Evolutionary conservation across 1,140 invertebrate genomes (phyloP).

Genomic region (Drosophila mayri): DNA sequence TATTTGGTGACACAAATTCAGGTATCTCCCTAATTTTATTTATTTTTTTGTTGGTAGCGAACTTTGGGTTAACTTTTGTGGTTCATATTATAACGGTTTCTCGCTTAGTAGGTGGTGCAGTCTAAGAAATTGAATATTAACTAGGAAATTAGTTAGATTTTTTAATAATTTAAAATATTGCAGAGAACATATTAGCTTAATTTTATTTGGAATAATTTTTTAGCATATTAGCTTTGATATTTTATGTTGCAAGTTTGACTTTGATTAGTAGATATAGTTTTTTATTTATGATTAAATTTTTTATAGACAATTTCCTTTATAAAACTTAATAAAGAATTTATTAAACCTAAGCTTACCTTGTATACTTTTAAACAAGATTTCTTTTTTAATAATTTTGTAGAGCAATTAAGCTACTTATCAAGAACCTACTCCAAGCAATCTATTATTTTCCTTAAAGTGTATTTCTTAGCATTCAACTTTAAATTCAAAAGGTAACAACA

Average conservation of each 20-base stretch:
- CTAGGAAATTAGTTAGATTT: neutral
- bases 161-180: neutral
- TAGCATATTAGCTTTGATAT: neutral
- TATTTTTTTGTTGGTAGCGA: slow-evolving; percentile 50
- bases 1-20: slow-evolving; percentile 59
- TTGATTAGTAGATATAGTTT: neutral
- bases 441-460: slow-evolving; percentile 23
- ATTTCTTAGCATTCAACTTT: slow-evolving; percentile 45
- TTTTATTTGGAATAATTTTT: too few relatives aligned
- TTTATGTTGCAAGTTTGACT: neutral
- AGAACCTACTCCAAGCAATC: neutral
- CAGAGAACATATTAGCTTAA: neutral
- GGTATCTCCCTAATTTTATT: slow-evolving; percentile 12
- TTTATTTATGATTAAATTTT: neutral
- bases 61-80: slow-evolving; percentile 34
- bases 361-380: neutral
- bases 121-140: slow-evolving; percentile 24
- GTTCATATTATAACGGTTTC: slow-evolving; percentile 59
- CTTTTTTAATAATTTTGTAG: neutral
- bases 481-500: slow-evolving; percentile 68
- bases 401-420: neutral
- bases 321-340: neutral
- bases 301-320: too few relatives aligned
- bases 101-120: slow-evolving; percentile 23
- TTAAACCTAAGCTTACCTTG: neutral